Conservation (phyloP, 2,797 vertebrate genomes). For the Pitangus sulphuratus region DNA sequence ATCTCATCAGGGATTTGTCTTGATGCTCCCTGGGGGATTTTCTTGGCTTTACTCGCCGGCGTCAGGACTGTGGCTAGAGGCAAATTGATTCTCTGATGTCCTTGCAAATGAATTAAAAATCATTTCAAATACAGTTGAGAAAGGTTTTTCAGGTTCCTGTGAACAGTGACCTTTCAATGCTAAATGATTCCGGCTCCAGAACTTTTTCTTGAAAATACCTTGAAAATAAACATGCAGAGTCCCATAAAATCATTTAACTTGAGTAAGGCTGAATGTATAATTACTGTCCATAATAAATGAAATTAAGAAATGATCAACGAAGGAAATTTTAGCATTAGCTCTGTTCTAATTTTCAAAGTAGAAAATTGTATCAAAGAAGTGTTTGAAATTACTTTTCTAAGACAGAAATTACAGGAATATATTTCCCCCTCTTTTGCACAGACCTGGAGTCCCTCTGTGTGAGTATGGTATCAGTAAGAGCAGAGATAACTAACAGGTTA, state of each 20-base stretch:
- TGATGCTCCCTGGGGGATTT: not conserved
- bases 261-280: not conserved
- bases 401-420: not conserved
- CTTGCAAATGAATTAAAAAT: constrained; percentile 44
- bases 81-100: constrained; percentile 1
- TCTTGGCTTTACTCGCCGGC: not conserved
- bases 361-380: not conserved
- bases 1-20: not conserved
- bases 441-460: not conserved
- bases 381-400: not conserved
- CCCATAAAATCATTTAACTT: not conserved
- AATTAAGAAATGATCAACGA: not conserved
- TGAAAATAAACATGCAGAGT: not conserved
- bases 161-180: not conserved
- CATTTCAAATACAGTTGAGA: constrained; percentile 33
- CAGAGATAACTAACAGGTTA: not conserved
- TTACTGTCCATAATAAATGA: not conserved
- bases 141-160: not conserved
- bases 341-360: not conserved
- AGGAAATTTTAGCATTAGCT: not conserved
- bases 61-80: not conserved
- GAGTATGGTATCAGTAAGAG: accelerated
- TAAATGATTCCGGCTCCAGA: not conserved
- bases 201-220: not conserved
- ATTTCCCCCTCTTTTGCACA: not conserved